Evolutionary conservation across 2,797 vertebrate species (phyloP).

Genomic region (Rhynchonycteris naso): DNA sequence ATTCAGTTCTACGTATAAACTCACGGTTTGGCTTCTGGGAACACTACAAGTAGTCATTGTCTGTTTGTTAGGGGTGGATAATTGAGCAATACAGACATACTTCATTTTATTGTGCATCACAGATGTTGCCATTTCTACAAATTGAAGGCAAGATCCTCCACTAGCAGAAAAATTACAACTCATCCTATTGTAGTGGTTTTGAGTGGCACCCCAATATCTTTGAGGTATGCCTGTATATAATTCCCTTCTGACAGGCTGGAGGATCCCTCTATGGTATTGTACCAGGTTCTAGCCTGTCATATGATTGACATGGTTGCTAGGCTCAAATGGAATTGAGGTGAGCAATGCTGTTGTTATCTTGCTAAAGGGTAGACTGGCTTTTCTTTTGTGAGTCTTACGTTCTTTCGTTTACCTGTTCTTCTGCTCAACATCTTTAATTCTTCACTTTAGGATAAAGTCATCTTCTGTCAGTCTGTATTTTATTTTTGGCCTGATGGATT

Average conservation of each 20-base stretch:
- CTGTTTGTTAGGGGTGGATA: background rate
- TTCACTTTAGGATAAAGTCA: background rate
- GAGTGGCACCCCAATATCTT: background rate
- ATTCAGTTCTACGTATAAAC: background rate
- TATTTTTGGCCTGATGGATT: background rate
- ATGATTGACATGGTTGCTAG: background rate
- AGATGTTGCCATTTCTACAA: background rate
- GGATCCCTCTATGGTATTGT: background rate
- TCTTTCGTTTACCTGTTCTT: background rate
- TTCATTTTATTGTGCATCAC: background rate
- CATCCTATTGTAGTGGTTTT: background rate
- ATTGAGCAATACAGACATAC: background rate
- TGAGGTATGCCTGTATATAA: background rate
- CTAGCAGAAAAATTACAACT: background rate
- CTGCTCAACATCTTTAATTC: conserved; percentile 28
- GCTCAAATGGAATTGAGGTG: background rate
- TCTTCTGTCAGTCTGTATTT: conserved; percentile 19
- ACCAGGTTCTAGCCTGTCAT: background rate
- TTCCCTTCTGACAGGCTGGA: background rate
- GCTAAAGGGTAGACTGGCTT: background rate
- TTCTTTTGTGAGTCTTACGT: background rate
- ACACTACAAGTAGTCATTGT: background rate
- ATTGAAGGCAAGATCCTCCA: background rate
- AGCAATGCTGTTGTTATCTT: background rate
- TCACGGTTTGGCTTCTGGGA: background rate